phyloP scores from a whole-genome alignment of 2,113 vertebrate genomes.

The Bos indicus region DNA sequence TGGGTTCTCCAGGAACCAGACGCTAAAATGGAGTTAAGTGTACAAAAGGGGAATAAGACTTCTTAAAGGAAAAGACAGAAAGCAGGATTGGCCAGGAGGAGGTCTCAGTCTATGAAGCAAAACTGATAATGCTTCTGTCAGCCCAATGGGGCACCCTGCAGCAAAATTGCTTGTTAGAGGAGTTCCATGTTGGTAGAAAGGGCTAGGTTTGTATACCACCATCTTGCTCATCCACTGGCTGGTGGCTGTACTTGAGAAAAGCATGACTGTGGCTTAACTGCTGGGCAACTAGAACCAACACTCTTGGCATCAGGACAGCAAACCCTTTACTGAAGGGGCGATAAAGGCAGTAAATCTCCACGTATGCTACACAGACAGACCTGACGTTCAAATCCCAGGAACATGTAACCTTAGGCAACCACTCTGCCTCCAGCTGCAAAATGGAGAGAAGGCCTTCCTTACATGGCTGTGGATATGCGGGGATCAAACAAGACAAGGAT shows the following conservation, averaged over 20 bases:
- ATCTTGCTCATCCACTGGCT: not conserved
- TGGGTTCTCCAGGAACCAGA: not conserved
- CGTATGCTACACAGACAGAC: not conserved
- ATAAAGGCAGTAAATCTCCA: not conserved
- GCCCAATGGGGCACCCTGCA: rapidly evolving
- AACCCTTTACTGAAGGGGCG: not conserved
- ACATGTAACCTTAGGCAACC: not conserved
- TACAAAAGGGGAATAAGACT: not conserved
- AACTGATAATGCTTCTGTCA: not conserved
- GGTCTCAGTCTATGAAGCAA: not conserved
- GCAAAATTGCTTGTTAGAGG: not conserved
- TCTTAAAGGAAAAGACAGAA: not conserved
- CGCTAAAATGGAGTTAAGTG: not conserved
- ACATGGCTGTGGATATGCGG: not conserved
- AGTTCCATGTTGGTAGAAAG: not conserved
- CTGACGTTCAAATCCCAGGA: not conserved
- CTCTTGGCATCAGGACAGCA: not conserved
- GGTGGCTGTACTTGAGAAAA: not conserved
- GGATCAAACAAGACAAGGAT: not conserved
- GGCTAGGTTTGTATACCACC: rapidly evolving
- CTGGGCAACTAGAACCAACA: not conserved
- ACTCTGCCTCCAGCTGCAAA: not conserved
- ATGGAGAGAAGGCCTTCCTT: not conserved
- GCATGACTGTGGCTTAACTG: not conserved
- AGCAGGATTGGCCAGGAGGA: not conserved